Percentiles rank a stretch among this genome's conserved stretches.
Conservation (phyloP, 2,888 invertebrate genomes). For the Chrysomela aeneicollis region DNA sequence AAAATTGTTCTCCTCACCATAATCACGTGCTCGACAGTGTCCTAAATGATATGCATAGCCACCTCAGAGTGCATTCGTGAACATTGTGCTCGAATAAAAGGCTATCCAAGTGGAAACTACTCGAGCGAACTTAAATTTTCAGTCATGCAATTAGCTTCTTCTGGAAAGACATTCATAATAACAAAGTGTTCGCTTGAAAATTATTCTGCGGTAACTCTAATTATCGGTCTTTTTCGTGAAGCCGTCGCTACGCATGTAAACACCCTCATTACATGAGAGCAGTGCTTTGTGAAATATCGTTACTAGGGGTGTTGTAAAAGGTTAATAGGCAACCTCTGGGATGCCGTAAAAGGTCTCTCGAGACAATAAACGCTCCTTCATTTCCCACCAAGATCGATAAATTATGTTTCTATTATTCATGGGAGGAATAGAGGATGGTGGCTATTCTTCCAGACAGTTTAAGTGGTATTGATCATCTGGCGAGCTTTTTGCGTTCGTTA, state of each 20-base stretch:
- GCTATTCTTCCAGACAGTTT: neutral
- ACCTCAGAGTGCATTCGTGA: neutral
- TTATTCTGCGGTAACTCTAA: constrained; percentile 44
- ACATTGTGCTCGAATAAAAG: neutral
- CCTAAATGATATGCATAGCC: neutral
- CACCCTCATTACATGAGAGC: constrained; percentile 56
- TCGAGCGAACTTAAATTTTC: constrained; percentile 20
- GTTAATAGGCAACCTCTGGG: constrained; percentile 55
- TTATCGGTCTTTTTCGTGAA: constrained; percentile 52
- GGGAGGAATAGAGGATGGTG: constrained; percentile 10
- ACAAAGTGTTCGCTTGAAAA: constrained; percentile 34
- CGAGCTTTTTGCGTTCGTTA: constrained; percentile 1
- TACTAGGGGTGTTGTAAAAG: constrained; percentile 52
- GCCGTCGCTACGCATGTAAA: constrained; percentile 57
- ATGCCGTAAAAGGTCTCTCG: constrained; percentile 52
- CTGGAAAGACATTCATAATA: constrained; percentile 29
- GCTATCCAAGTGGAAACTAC: constrained; percentile 8
- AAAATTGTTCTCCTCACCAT: too few species aligned
- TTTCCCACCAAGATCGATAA: constrained; percentile 48
- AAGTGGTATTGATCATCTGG: neutral
- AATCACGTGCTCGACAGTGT: too few species aligned
- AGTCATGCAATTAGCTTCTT: constrained; percentile 28
- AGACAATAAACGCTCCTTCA: constrained; percentile 46
- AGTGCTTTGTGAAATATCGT: constrained; percentile 53
- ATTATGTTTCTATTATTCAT: constrained; percentile 38